These are phyloP conservation scores for Chelmon rostratus DNA, from an alignment of 2,797 vertebrate genomes.

Conservation along the genomic window DNA sequence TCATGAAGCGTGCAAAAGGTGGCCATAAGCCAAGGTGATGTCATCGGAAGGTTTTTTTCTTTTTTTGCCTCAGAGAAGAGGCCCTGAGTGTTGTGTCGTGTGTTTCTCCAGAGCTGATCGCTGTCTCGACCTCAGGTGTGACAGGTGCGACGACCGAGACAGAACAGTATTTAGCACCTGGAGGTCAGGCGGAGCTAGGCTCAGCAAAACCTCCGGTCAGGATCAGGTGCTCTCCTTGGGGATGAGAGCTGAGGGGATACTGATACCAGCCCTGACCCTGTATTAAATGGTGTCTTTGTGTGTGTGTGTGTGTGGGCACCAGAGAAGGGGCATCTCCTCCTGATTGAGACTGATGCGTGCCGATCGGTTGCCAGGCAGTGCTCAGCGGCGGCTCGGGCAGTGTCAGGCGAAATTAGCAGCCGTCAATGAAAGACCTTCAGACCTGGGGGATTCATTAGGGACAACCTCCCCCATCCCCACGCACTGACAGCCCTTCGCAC, in stretches of 20 bases:
- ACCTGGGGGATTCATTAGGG: conserved; percentile 76
- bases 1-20: conserved; percentile 65
- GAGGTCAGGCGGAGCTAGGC: conserved; percentile 69
- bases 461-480: conserved; percentile 50
- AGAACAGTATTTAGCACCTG: conserved; percentile 71
- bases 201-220: conserved; percentile 57
- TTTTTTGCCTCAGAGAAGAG: conserved; percentile 5
- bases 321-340: conserved; percentile 64
- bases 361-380: conserved; percentile 73
- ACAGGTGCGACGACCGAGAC: conserved; percentile 61
- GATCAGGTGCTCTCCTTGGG: conserved; percentile 73
- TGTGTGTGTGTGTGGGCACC: conserved; percentile 25
- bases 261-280: conserved; percentile 58
- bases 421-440: conserved; percentile 65
- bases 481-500: conserved; percentile 79
- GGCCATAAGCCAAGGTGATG: conserved; percentile 60
- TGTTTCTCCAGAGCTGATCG: conserved; percentile 42
- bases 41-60: conserved; percentile 20
- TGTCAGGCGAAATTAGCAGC: conserved; percentile 83
- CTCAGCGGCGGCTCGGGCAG: conserved; percentile 56
- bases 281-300: conserved; percentile 38
- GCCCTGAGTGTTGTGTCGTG: conserved; percentile 18
- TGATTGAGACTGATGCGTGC: conserved; percentile 81
- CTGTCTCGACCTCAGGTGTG: conserved; percentile 61
- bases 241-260: conserved; percentile 51